Conservation (phyloP, 2,888 invertebrate species). For the Leptinotarsa haldemani region DNA sequence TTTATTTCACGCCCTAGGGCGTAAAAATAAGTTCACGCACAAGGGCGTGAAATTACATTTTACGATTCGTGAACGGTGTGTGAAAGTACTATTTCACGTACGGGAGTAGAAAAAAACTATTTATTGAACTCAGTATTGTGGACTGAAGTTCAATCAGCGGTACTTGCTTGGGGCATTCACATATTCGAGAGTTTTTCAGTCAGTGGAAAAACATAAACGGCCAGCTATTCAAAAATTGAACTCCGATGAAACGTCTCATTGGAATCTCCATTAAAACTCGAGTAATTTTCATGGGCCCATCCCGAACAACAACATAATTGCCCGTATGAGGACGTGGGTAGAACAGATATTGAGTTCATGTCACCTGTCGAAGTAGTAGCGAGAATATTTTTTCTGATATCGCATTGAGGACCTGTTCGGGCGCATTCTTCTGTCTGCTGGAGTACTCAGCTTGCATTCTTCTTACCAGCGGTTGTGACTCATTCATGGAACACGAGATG, state of each 20-base stretch:
- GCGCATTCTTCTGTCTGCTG: slow-evolving; percentile 53
- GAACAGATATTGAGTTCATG: slow-evolving; percentile 22
- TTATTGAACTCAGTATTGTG: too few relatives aligned
- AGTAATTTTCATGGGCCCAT: slow-evolving; percentile 8
- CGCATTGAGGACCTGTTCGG: slow-evolving; percentile 50
- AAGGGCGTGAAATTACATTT: too few relatives aligned
- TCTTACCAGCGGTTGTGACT: slow-evolving; percentile 47
- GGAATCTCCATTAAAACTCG: slow-evolving; percentile 1
- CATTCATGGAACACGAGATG: slow-evolving; percentile 42
- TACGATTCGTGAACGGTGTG: too few relatives aligned
- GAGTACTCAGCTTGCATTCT: slow-evolving; percentile 50
- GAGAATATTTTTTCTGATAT: slow-evolving; percentile 43
- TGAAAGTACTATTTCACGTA: too few relatives aligned
- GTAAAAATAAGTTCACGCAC: too few relatives aligned
- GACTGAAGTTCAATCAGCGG: too few relatives aligned
- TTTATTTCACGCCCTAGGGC: too few relatives aligned
- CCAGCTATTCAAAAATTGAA: neutral
- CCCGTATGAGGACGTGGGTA: slow-evolving; percentile 8
- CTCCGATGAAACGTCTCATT: neutral
- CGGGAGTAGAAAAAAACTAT: too few relatives aligned
- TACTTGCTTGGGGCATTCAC: too few relatives aligned
- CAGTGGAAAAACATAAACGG: neutral
- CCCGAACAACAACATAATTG: slow-evolving; percentile 15
- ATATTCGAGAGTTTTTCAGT: too few relatives aligned
- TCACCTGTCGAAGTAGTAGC: slow-evolving; percentile 38